Percentiles rank a stretch among this genome's conserved stretches.
phyloP scores from a whole-genome alignment of 1,140 invertebrate species.

The Drosophila quadrilineata region DNA sequence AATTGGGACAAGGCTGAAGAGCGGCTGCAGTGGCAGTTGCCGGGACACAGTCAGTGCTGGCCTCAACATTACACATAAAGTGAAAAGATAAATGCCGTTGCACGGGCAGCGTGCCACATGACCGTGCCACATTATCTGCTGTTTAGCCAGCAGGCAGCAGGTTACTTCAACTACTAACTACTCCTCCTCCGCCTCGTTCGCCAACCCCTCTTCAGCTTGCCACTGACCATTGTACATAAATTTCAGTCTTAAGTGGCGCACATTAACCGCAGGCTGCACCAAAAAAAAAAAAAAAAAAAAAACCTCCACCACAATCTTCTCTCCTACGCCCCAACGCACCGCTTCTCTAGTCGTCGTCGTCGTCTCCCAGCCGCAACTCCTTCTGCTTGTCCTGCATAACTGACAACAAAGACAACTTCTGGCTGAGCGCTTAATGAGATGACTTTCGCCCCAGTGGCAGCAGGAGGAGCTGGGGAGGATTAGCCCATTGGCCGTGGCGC shows the following conservation, averaged over 20 bases:
- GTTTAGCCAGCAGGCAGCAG: slow-evolving; percentile 10
- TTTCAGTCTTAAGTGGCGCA: slow-evolving; percentile 49
- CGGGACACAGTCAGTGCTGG: not conserved
- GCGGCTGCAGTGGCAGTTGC: no score
- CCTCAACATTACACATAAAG: slow-evolving; percentile 26
- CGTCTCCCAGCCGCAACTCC: not conserved
- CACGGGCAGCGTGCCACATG: slow-evolving; percentile 17
- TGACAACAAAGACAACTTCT: slow-evolving; percentile 33
- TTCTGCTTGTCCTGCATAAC: not conserved
- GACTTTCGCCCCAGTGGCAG: no score
- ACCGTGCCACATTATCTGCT: slow-evolving; percentile 37
- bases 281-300: no score
- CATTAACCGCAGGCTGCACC: slow-evolving; percentile 39
- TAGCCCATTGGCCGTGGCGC: no score
- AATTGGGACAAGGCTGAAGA: not conserved
- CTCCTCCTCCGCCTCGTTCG: not conserved
- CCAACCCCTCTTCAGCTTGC: not conserved
- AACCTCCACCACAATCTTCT: no score
- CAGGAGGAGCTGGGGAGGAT: no score
- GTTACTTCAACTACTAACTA: no score
- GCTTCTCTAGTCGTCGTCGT: no score
- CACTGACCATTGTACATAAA: slow-evolving; percentile 45
- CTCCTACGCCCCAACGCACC: not conserved
- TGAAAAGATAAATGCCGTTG: slow-evolving; percentile 32
- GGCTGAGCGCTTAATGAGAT: slow-evolving; percentile 32